Base-by-base conservation (phyloP, 2,113 vertebrate genomes). In the Pseudolaguvia tuberculata region DNA sequence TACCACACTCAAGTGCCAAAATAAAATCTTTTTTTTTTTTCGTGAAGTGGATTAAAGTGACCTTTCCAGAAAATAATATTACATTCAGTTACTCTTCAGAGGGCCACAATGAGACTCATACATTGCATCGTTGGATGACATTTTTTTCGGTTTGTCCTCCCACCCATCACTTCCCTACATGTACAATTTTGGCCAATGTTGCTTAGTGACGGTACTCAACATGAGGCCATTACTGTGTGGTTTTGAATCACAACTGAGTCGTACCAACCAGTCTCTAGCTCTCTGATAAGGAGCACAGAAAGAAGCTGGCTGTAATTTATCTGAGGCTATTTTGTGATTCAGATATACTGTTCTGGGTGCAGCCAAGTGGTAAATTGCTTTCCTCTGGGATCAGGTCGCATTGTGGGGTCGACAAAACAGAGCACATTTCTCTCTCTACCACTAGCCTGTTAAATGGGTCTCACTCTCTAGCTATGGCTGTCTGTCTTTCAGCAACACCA, bases 301-400 rank as follows among this genome's bases (percentile, higher is more conserved):
- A 81, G 83, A 86, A 83, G 82, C 88, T 86, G 82, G 79, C 89
- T 92, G 81, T 92, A 92, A 94, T 93, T 94, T 92, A 90, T 93
- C 88, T 87, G 80, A 78, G 76, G 45, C 83, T 86, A 90, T 90
- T 87, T 90, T 86, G 81, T 78, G 85, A 89, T 92, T 91, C 88
- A 88, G 89, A 90, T 86, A 86, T 88, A 89, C 86, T 88, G 78
- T 87, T 90, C 86, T 86, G 48, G 84, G 88, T 82, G 90, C 87
- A 84, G 77, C 77, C 84, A 84, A 90, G 90, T 91, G 84, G 92
- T 94, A 93, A 94, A 95, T 94, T 94, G 87, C 86, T 91, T 94
- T 94, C 91, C 88, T 85, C 78, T 80, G 91, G 91, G 90, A 92
- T 77, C 84, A 86, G 89, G 88, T 92, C 75, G 82, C 83, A 84